A percentile compares a stretch with the other conserved stretches of the same genome.
Evolutionary conservation across 2,888 invertebrate genomes (phyloP).

Genomic region (Ctena decussata): DNA sequence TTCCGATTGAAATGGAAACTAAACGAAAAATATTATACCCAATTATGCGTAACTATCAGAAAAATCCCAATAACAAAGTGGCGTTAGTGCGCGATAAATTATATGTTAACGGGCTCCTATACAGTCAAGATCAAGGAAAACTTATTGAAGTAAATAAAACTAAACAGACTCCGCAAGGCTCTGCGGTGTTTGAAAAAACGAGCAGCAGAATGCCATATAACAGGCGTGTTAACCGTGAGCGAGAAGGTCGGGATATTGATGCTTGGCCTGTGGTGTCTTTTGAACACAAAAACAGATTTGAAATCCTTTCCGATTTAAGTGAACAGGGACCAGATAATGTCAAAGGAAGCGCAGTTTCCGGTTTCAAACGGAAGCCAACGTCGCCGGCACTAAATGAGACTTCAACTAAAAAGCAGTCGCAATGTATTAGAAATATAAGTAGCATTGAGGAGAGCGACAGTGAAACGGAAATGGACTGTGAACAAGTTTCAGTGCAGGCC

Average conservation of each 20-base stretch:
- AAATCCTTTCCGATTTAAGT: too few species aligned
- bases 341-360: background rate
- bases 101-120: background rate
- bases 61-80: background rate
- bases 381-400: background rate
- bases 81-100: background rate
- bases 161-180: background rate
- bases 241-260: background rate
- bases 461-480: background rate
- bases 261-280: background rate
- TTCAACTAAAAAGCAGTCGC: background rate
- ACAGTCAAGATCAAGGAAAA: background rate
- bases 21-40: background rate
- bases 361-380: background rate
- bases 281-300: background rate
- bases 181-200: background rate
- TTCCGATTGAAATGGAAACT: background rate
- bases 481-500: background rate
- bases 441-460: too few species aligned
- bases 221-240: too few species aligned
- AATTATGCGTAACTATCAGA: background rate
- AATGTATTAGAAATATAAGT: background rate
- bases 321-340: background rate
- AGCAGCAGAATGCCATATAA: too few species aligned
- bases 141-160: too few species aligned